phyloP scores from a whole-genome alignment of 2,888 invertebrate species.

The Agonopterix subpropinquella region DNA sequence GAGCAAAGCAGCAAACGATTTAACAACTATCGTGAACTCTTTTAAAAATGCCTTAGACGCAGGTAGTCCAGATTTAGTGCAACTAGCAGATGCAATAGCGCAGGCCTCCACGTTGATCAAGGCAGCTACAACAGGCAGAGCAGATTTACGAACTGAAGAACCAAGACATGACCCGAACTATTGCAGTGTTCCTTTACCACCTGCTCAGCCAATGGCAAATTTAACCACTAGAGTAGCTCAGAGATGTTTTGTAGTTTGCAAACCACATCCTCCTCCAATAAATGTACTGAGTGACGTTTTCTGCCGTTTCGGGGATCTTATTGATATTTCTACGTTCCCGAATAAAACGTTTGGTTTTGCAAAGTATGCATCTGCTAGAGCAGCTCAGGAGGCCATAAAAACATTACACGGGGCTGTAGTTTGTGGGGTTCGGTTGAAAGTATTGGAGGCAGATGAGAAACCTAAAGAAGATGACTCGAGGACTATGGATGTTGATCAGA shows the following conservation, averaged over 20 bases:
- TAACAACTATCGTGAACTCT: conserved; percentile 50
- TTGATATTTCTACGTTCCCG: conserved; percentile 90
- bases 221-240: conserved; percentile 77
- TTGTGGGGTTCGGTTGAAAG: conserved; percentile 88
- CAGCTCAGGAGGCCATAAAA: conserved; percentile 85
- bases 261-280: conserved; percentile 81
- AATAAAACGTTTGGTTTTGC: conserved; percentile 96
- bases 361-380: conserved; percentile 85
- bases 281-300: conserved; percentile 89
- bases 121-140: conserved; percentile 66
- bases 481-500: conserved; percentile 24
- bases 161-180: conserved; percentile 33
- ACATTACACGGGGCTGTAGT: conserved; percentile 88
- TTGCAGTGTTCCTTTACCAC: conserved; percentile 83
- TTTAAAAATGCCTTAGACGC: conserved; percentile 53
- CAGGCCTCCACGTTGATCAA: conserved; percentile 86
- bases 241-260: conserved; percentile 80
- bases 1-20: conserved; percentile 49
- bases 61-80: conserved; percentile 72
- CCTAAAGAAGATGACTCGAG: conserved; percentile 35
- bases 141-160: conserved; percentile 14
- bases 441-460: conserved; percentile 90
- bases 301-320: conserved; percentile 92
- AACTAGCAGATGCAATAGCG: conserved; percentile 85
- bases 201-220: conserved; percentile 79